Conservation (phyloP, 1,140 invertebrate genomes). For the Macrotrachela quadricornifera region DNA sequence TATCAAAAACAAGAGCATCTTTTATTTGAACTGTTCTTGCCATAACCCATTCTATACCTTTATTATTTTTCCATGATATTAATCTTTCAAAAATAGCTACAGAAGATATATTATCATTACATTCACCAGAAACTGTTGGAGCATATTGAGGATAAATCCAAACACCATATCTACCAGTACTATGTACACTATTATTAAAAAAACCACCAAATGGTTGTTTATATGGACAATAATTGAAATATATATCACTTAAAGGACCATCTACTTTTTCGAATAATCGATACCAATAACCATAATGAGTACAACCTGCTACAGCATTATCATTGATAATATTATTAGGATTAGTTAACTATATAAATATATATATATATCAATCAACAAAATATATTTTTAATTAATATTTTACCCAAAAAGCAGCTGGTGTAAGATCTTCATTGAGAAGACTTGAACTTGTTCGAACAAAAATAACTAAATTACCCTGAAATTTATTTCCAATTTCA, state of each 20-base stretch:
- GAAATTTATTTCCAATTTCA: constrained; percentile 20
- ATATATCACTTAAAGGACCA: constrained; percentile 15
- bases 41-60: constrained; percentile 19
- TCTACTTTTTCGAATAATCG: neutral
- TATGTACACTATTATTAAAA: constrained; percentile 23
- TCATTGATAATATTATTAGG: constrained; percentile 21
- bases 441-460: constrained; percentile 21
- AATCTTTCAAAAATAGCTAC: constrained; percentile 12
- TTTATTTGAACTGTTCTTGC: constrained; percentile 16
- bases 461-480: constrained; percentile 22
- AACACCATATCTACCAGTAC: constrained; percentile 23
- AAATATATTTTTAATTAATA: no score
- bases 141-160: constrained; percentile 22
- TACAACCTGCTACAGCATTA: constrained; percentile 21
- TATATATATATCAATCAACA: no score
- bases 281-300: constrained; percentile 26
- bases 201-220: constrained; percentile 16
- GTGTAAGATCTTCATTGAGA: constrained; percentile 26
- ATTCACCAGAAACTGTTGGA: constrained; percentile 12
- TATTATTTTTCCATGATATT: neutral
- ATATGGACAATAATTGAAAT: constrained; percentile 15
- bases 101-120: neutral
- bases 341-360: constrained; percentile 19
- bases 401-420: constrained; percentile 1
- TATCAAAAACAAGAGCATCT: constrained; percentile 17